Evolutionary conservation across 2,888 invertebrate species (phyloP), one percentile per base, ranked within the genome.

Genomic region (Noctua janthe): DNA sequence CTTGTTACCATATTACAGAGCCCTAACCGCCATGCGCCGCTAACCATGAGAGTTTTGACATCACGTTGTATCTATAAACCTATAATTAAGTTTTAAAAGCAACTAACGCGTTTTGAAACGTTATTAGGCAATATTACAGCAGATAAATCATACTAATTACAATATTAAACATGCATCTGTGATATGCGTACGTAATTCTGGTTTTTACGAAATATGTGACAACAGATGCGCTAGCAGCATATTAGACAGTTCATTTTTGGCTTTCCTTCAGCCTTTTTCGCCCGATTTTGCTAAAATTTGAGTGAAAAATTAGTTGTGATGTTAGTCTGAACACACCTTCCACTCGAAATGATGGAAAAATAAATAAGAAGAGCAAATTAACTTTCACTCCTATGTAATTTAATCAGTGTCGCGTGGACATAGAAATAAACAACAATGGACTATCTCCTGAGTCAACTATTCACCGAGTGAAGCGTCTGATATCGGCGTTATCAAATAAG

Each of bases 91-190:
- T 76, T 88, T 88, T 79, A 77, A 79, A 81, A 81, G 29, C 43
- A 49, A 66, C 59, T 77, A 47, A 76, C 71, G 56, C 15, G 70
- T 77, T 86, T 82, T 75, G 78, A 66, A 87, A 81, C 43, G 20
- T 76, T 71, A 77, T 81, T 86, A 54, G 20, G 76, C 51, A 80
- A 88, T 67, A 35, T 82, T 73, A 62, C 43, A 69, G 78, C 35
- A 71, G 59, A 80, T 87, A 77, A 84, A 77, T 80, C 67, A 86
- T 81, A 75, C 74, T 88, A 81, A 88, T 88, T 84, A 81, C 59
- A 76, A 74, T 76, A 70, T 56, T 72, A 79, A 85, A 86, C n/a
- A 79, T 75, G 67, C 35, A 15, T 78, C n/a, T 75, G 78, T 70
- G 71, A 76, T 76, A 70, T 59, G 72, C 29, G 71, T 77, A 64